Evolutionary conservation across 2,113 vertebrate genomes (phyloP).

Genomic region (Malurus melanocephalus): DNA sequence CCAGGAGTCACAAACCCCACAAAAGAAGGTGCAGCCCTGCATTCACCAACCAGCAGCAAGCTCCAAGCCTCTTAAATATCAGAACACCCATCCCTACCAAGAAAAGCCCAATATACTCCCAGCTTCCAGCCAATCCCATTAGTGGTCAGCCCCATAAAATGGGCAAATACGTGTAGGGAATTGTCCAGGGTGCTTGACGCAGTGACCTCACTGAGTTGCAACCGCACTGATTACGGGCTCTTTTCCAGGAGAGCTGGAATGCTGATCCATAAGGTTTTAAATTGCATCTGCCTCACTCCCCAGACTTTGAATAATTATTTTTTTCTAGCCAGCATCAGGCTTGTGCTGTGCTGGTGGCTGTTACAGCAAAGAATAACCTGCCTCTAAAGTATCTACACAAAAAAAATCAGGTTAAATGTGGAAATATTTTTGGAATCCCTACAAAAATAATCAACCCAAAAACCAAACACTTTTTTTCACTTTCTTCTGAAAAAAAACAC

Average conservation of each 20-base stretch:
- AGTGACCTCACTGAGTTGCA: conserved; percentile 36
- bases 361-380: background rate
- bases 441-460: background rate
- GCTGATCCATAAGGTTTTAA: conserved; percentile 11
- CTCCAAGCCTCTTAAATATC: background rate
- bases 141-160: background rate
- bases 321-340: background rate
- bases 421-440: background rate
- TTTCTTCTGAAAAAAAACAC: background rate
- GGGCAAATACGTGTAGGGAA: background rate
- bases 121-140: background rate
- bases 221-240: background rate
- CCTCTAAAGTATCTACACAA: background rate
- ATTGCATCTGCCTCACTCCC: background rate
- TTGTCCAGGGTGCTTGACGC: background rate
- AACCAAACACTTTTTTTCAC: background rate
- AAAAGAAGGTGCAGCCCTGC: background rate
- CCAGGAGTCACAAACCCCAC: background rate
- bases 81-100: background rate
- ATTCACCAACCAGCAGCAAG: background rate
- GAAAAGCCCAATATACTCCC: background rate
- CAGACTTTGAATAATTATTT: background rate
- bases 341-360: background rate
- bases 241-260: background rate
- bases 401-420: background rate